phyloP scores from a whole-genome alignment of 2,113 vertebrate species.

The Baryphthengus martii region DNA sequence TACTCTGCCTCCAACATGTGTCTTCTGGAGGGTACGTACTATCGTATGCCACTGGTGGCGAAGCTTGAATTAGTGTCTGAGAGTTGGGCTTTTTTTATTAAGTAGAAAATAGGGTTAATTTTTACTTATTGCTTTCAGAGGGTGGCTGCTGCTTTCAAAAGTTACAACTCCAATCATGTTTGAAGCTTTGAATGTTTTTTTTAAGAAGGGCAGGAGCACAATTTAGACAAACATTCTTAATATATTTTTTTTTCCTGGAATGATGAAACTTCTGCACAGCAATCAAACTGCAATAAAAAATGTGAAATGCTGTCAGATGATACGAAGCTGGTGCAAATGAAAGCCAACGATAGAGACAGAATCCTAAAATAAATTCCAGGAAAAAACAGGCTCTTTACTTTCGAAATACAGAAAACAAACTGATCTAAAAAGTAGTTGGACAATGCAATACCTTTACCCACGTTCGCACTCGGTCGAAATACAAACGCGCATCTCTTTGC shows the following conservation, averaged over 20 bases:
- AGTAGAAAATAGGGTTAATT: neutral
- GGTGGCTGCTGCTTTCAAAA: constrained; percentile 26
- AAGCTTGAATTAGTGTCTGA: neutral
- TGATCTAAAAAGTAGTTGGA: neutral
- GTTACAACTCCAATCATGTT: constrained; percentile 4
- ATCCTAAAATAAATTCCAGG: constrained; percentile 43
- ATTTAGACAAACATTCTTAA: constrained; percentile 37
- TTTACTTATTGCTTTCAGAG: constrained; percentile 11
- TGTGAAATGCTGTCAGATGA: constrained; percentile 31
- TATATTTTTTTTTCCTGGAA: neutral
- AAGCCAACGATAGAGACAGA: constrained; percentile 41
- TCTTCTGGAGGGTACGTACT: neutral
- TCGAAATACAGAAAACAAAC: constrained; percentile 18
- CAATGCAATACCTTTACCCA: neutral
- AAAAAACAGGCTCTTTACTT: constrained; percentile 53
- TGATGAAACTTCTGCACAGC: constrained; percentile 33
- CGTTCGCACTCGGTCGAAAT: fast-evolving
- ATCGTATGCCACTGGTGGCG: neutral
- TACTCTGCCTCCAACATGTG: neutral
- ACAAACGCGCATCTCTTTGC: fast-evolving
- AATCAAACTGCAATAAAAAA: constrained; percentile 36
- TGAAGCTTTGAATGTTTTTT: neutral
- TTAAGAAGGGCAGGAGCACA: constrained; percentile 27
- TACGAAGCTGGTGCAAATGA: constrained; percentile 57
- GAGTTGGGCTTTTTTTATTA: neutral